phyloP scores from a whole-genome alignment of 2,888 invertebrate species.

The Diarsia dahlii region DNA sequence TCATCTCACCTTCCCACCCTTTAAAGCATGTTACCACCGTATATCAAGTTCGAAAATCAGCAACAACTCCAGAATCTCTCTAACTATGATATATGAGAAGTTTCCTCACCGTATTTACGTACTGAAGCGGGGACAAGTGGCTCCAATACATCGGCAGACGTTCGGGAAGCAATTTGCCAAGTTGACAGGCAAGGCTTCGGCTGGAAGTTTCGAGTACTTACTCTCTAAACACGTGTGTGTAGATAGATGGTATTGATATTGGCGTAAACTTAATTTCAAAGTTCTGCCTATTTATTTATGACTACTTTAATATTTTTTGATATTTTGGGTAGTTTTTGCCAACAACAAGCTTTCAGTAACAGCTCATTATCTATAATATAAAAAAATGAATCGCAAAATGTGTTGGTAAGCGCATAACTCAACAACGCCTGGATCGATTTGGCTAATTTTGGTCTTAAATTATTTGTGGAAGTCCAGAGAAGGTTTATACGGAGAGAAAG shows the following conservation, averaged over 20 bases:
- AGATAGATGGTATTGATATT: conserved; percentile 3
- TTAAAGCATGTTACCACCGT: background rate
- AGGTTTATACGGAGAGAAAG: no score
- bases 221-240: background rate
- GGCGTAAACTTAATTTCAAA: background rate
- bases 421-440: no score
- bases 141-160: conserved; percentile 27
- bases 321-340: background rate
- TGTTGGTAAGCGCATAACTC: no score
- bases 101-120: conserved; percentile 32
- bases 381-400: no score
- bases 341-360: background rate
- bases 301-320: background rate
- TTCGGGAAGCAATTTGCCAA: conserved; percentile 54
- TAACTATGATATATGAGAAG: conserved; percentile 40
- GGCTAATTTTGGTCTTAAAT: no score
- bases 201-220: conserved; percentile 36
- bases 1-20: background rate
- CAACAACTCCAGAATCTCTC: background rate
- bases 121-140: conserved; percentile 32
- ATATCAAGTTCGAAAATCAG: background rate
- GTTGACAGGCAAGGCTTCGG: conserved; percentile 30
- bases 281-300: background rate
- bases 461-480: no score
- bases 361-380: background rate